Evolutionary conservation across 2,888 invertebrate genomes (phyloP), one percentile per base, ranked within the genome.

Genomic region (Chymomyza caudatula): DNA sequence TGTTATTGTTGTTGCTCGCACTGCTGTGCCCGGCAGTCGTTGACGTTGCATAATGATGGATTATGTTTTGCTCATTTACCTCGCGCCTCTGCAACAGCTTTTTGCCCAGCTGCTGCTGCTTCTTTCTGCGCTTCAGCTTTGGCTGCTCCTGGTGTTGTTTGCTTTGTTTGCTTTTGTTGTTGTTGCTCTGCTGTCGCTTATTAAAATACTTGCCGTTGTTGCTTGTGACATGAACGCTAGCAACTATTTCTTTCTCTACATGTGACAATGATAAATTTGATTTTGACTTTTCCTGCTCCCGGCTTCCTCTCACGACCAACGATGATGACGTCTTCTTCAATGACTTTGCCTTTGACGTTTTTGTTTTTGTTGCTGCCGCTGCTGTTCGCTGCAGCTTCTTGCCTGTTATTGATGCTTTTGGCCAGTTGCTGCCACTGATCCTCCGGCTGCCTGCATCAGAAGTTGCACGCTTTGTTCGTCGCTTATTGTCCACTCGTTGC

Each of bases 191-290:
- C 76, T 82, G 86, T 70, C 79, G 81, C 78, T 88, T 87, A 77
- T 85, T 86, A 85, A 86, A 86, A 85, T 87, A 88, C 84, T 85
- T 77, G 74, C 70, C 77, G 74, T 76, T 74, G 73, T 68, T 67
- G 71, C 63, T 77, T 71, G 66, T 75, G 71, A 70, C 74, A 66
- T 65, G 71, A 60, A 53, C 63, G 69, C 64, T 59, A 59, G 65
- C 67, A 69, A 49, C 54, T 67, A 64, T 65, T 69, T 51, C 71
- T 60, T 64, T 67, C 78, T 65, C 78, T 81, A 69, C 74, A 77
- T 77, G 77, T 77, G 89, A 87, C 88, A 88, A 85, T 89, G 89
- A 90, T 88, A 89, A 89, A 89, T 89, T 87, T 85, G 88, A 85
- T 79, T 86, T 77, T 77, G 77, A 37, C 29, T 37, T 37, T 67